Base-by-base conservation (phyloP, 2,888 invertebrate genomes). In the Drosophila multiciliata region DNA sequence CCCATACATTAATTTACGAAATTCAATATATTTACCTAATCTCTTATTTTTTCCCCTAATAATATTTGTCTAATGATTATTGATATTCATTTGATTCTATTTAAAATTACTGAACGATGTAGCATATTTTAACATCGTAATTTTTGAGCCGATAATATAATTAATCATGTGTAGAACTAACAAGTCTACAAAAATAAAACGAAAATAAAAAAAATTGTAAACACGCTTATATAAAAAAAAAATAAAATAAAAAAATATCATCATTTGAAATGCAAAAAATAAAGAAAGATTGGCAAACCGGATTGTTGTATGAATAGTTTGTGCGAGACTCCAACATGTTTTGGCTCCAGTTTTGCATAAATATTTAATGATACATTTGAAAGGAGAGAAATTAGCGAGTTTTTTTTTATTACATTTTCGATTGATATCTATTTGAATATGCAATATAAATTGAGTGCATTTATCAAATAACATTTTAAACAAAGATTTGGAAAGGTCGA, bases 381-480 rank as follows among this genome's bases (percentile, higher is more conserved):
- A 68, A 65, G 55, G 29, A 52, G 80, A 64, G 78, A 80, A 80
- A 80, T 80, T 79, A 48, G 70, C 36, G 23, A 23, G 23, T 23
- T 23, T 1, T 23, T 38, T 73, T 66, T 69, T 57, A 61, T 68
- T 64, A 54, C 26, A 61, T 61, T 65, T 70, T 32, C 35, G 17
- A 23, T 48, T 67, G 20, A 60, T 72, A 52, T 66, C 59, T 38
- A n/a, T 53, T 57, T 55, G 55, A 36, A 55, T 62, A 75, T 63
- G 55, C 65, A 74, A 29, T 29, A 6, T 55, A 9, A 48, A 50
- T 78, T 49, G 20, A 65, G 49, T 53, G 59, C 53, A 68, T 75
- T 72, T 66, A 68, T 61, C 68, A 75, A 55, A 42, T 62, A 45
- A 42, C 15, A 73, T 62, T 35, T 48, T 59, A 35, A 57, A 45